Evolutionary conservation across 92 coral and sea anemone genomes (phyloP).

Genomic region (Actinernus sp.): DNA sequence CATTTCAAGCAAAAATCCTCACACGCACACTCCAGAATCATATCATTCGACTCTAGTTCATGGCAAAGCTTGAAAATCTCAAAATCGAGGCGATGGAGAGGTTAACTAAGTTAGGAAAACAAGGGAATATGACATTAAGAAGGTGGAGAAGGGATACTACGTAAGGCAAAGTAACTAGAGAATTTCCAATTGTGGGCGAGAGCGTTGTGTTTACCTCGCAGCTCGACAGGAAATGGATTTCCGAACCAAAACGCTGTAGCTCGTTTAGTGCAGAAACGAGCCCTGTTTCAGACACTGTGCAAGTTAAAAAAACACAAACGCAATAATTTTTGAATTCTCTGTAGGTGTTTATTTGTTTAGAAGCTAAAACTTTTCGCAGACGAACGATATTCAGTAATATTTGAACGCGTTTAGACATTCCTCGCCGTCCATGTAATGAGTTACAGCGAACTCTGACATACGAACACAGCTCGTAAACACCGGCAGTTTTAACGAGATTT

Average conservation of each 20-base stretch:
- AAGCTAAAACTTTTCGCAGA: too few relatives aligned
- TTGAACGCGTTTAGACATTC: constrained; percentile 36
- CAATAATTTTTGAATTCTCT: too few relatives aligned
- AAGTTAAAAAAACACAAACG: not conserved
- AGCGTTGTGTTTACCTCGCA: constrained; percentile 42
- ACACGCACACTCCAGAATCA: not conserved
- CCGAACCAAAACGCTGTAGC: not conserved
- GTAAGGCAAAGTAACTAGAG: constrained; percentile 6
- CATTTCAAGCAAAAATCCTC: not conserved
- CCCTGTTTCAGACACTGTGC: not conserved
- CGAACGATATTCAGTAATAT: not conserved
- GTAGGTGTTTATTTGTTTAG: too few relatives aligned
- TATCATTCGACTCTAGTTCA: too few relatives aligned
- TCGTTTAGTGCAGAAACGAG: not conserved
- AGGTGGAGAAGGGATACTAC: too few relatives aligned
- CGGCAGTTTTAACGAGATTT: constrained; percentile 1
- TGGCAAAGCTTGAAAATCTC: too few relatives aligned
- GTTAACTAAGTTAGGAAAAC: too few relatives aligned
- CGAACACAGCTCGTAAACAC: constrained; percentile 21
- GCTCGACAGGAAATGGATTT: constrained; percentile 49
- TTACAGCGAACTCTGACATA: constrained; percentile 20
- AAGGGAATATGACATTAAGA: too few relatives aligned
- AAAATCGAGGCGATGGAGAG: too few relatives aligned
- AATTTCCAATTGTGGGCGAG: constrained; percentile 42
- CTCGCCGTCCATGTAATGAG: constrained; percentile 44